phyloP scores from a whole-genome alignment of 2,113 vertebrate genomes.

The Mustela nigripes region DNA sequence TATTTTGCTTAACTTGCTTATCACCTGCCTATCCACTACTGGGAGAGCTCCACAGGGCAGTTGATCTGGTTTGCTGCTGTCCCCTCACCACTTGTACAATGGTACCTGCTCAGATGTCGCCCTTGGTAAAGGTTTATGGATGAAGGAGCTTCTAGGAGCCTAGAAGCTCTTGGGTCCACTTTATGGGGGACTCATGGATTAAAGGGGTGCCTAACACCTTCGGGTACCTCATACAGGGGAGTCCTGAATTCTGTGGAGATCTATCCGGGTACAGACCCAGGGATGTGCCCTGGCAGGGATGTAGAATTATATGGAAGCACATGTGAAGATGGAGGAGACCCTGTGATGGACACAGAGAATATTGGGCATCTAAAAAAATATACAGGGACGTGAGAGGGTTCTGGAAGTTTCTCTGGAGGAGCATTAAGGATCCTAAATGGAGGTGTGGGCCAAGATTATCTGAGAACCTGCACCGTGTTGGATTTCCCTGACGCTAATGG shows the following conservation, averaged over 20 bases:
- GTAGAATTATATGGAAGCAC: fast-evolving
- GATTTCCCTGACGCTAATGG: background rate
- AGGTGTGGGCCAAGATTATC: background rate
- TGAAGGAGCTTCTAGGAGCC: background rate
- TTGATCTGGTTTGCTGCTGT: background rate
- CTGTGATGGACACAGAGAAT: background rate
- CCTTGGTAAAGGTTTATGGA: background rate
- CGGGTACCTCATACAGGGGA: background rate
- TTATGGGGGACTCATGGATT: background rate
- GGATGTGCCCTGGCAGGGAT: background rate
- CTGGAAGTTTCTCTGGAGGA: conserved; percentile 7
- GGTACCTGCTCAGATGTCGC: background rate
- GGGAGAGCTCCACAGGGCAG: background rate
- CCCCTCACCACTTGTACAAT: background rate
- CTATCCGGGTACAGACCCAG: background rate
- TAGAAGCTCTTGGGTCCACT: background rate
- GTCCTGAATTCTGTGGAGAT: background rate
- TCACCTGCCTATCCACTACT: background rate
- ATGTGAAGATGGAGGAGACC: background rate
- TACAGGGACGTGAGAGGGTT: background rate
- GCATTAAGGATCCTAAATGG: background rate
- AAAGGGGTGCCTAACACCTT: background rate
- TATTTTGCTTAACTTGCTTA: background rate
- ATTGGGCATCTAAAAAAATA: background rate
- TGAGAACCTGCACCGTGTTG: background rate